These are phyloP conservation scores for Noturus placidus DNA, from an alignment of 2,113 vertebrate genomes.

Conservation along the genomic window DNA sequence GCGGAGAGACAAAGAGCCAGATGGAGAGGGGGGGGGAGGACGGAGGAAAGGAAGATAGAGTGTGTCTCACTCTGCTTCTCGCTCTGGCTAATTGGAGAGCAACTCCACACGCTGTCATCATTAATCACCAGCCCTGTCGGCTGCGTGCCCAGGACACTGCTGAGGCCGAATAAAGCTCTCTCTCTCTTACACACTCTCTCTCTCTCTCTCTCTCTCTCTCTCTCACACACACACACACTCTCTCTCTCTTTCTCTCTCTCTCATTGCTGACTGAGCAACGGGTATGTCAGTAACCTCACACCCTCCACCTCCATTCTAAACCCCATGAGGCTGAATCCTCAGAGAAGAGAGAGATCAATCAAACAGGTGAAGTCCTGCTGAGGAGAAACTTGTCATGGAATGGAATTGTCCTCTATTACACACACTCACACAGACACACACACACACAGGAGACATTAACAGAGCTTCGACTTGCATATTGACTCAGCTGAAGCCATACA, in stretches of 20 bases:
- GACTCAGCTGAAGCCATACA: constrained; percentile 71
- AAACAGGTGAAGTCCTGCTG: constrained; percentile 57
- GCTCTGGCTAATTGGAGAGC: constrained; percentile 75
- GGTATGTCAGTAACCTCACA: constrained; percentile 27
- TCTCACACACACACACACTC: constrained; percentile 47
- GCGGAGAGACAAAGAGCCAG: constrained; percentile 36
- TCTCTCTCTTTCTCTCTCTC: neutral
- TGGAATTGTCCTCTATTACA: constrained; percentile 51
- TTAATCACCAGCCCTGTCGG: constrained; percentile 77
- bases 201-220: constrained; percentile 14
- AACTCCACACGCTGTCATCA: constrained; percentile 78
- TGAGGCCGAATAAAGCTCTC: constrained; percentile 62
- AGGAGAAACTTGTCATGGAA: constrained; percentile 44
- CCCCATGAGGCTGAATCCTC: constrained; percentile 41
- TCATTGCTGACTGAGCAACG: constrained; percentile 26
- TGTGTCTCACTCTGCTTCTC: constrained; percentile 39
- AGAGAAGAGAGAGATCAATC: constrained; percentile 53
- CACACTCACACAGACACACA: constrained; percentile 55
- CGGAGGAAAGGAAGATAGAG: constrained; percentile 34
- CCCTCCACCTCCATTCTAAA: constrained; percentile 32
- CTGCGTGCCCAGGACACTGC: constrained; percentile 71
- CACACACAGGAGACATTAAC: constrained; percentile 65
- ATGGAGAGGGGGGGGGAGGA: constrained; percentile 21
- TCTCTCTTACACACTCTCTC: constrained; percentile 45
- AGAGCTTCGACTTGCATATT: constrained; percentile 69